Evolutionary conservation across 2,888 invertebrate genomes (phyloP).

Genomic region (Rhagonycha lutea): DNA sequence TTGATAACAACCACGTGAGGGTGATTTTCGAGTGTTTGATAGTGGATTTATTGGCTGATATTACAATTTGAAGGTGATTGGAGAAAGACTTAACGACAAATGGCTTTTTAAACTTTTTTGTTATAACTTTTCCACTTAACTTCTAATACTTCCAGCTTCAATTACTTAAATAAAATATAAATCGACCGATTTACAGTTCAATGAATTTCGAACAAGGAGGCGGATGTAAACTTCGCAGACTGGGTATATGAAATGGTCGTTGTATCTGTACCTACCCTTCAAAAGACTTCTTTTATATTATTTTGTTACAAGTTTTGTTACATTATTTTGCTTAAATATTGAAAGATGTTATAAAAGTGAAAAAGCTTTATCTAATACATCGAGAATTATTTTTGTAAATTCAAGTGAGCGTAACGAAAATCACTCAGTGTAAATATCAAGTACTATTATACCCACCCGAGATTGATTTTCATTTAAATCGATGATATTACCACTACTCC

Average conservation of each 20-base stretch:
- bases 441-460: slow-evolving; percentile 31
- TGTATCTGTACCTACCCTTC: background rate
- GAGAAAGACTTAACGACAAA: slow-evolving; percentile 1
- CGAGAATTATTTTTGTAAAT: slow-evolving; percentile 27
- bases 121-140: slow-evolving; percentile 20
- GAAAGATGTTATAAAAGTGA: background rate
- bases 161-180: slow-evolving; percentile 14
- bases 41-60: slow-evolving; percentile 23
- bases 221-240: slow-evolving; percentile 47
- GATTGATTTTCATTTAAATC: background rate
- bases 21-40: slow-evolving; percentile 24
- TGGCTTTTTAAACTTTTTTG: slow-evolving; percentile 4
- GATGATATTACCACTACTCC: slow-evolving; percentile 10
- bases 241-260: background rate
- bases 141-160: slow-evolving; percentile 8
- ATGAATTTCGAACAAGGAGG: slow-evolving; percentile 42
- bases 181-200: slow-evolving; percentile 41
- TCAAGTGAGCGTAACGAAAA: slow-evolving; percentile 31
- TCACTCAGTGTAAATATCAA: slow-evolving; percentile 43
- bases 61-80: slow-evolving; percentile 14
- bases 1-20: slow-evolving; percentile 9
- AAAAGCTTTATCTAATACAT: slow-evolving; percentile 22
- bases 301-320: slow-evolving; percentile 12
- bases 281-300: slow-evolving; percentile 24
- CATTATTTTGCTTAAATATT: background rate